Evolutionary conservation across 2,113 vertebrate genomes (phyloP), one percentile per base, ranked within the genome.

Genomic region (Takifugu bimaculatus): DNA sequence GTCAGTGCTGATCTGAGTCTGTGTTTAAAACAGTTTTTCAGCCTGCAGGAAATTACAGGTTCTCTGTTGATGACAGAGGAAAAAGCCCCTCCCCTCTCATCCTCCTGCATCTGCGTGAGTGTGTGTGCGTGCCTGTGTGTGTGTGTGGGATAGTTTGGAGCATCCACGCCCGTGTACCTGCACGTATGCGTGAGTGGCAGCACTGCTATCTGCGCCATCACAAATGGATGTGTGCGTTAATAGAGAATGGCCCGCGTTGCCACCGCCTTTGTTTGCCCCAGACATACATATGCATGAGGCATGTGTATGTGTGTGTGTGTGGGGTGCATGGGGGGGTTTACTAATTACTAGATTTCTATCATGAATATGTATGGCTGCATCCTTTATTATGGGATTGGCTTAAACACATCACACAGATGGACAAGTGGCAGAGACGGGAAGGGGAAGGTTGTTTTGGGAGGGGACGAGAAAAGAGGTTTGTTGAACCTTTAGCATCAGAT

Each of bases 301-400:
- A 50, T 11, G 53, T 57, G 67, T 68, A 60, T 29, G 62, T 54
- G 72, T 6, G 57, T 70, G 67, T 72, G 70, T 77, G 72, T 56
- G 65, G 68, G 49, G 68, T 65, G 57, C 25, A 58, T 57, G 75
- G 74, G 83, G 84, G 88, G 77, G 78, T 54, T 82, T 87, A 90
- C 90, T 92, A 91, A 92, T 92, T 92, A 92, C 88, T 83, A 91
- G 89, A 91, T 90, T 88, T 85, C 81, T 88, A 88, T 90, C 91
- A 92, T 92, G 91, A 92, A 92, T 92, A 92, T 92, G 89, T 92
- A 92, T 92, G 84, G 83, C 45, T 29, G 88, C 90, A 89, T 92
- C 90, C 74, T 91, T 91, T 92, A 90, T 92, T 89, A 89, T 77
- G 77, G 87, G 88, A 83, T 81, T 86, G 89, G 83, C 86, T 91